These are phyloP conservation scores for Agelastica alni DNA, from an alignment of 2,888 invertebrate species.

Conservation along the genomic window DNA sequence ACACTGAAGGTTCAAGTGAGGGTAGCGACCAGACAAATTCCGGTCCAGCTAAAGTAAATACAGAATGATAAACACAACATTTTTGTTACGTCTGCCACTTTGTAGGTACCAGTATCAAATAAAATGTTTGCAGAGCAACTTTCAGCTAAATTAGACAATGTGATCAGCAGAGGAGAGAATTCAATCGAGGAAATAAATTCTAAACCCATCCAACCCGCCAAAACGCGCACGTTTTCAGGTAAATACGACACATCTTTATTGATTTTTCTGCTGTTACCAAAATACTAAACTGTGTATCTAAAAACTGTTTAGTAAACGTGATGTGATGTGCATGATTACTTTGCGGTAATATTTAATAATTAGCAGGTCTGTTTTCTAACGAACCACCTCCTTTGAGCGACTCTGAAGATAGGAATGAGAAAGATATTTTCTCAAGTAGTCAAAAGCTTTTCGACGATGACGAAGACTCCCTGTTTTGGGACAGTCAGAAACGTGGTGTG, in stretches of 20 bases:
- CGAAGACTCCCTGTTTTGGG: conserved; percentile 45
- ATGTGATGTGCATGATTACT: no score
- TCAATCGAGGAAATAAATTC: conserved; percentile 54
- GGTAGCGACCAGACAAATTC: conserved; percentile 43
- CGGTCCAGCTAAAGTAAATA: conserved; percentile 40
- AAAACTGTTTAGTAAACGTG: no score
- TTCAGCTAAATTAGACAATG: conserved; percentile 62
- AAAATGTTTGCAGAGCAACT: conserved; percentile 65
- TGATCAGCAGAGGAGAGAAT: conserved; percentile 49
- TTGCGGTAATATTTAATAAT: no score
- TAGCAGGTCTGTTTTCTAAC: conserved; percentile 59
- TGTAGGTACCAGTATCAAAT: conserved; percentile 39
- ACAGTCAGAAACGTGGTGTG: conserved; percentile 29
- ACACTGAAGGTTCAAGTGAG: conserved; percentile 37
- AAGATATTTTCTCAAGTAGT: conserved; percentile 49
- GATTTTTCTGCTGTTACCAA: no score
- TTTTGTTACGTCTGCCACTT: background rate
- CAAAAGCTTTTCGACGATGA: conserved; percentile 51
- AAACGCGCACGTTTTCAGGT: conserved; percentile 9
- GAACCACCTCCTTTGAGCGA: conserved; percentile 63
- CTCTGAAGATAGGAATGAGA: conserved; percentile 34
- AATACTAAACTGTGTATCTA: conserved; percentile 7
- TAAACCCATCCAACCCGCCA: conserved; percentile 53
- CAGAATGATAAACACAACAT: background rate
- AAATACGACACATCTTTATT: no score